phyloP scores from a whole-genome alignment of 2,797 vertebrate genomes.

The Lacerta viridis region DNA sequence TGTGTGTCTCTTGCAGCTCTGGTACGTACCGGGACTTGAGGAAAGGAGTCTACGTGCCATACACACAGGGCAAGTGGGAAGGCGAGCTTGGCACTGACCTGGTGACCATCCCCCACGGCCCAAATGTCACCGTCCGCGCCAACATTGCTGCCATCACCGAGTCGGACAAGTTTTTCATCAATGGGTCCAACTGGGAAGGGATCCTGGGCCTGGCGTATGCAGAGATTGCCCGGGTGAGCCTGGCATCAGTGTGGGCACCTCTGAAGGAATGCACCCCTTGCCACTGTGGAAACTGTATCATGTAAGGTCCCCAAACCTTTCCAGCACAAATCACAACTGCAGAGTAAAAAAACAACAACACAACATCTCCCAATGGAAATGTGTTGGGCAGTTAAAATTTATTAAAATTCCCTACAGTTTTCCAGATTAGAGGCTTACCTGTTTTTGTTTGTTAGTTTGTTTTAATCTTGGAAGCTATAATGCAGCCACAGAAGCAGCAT shows the following conservation, averaged over 20 bases:
- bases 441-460: not conserved
- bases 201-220: conserved; percentile 97
- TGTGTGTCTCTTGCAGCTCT: conserved; percentile 72
- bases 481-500: not conserved
- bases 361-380: not conserved
- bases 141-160: conserved; percentile 98
- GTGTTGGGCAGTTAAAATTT: not conserved
- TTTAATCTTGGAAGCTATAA: no score
- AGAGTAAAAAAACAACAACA: not conserved
- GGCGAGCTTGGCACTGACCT: conserved; percentile 96
- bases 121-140: conserved; percentile 92
- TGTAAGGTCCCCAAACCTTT: not conserved
- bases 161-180: conserved; percentile 99
- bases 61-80: conserved; percentile 99
- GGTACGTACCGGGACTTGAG: conserved; percentile 92
- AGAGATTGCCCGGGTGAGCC: conserved; percentile 93
- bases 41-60: conserved; percentile 95
- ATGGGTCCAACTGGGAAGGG: conserved; percentile 99
- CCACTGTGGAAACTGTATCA: no score
- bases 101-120: conserved; percentile 94
- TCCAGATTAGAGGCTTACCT: not conserved
- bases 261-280: not conserved
- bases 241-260: not conserved
- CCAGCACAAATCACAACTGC: not conserved
- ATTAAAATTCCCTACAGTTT: not conserved